phyloP scores from a whole-genome alignment of 2,113 vertebrate genomes.

The Chelonoidis abingdonii region DNA sequence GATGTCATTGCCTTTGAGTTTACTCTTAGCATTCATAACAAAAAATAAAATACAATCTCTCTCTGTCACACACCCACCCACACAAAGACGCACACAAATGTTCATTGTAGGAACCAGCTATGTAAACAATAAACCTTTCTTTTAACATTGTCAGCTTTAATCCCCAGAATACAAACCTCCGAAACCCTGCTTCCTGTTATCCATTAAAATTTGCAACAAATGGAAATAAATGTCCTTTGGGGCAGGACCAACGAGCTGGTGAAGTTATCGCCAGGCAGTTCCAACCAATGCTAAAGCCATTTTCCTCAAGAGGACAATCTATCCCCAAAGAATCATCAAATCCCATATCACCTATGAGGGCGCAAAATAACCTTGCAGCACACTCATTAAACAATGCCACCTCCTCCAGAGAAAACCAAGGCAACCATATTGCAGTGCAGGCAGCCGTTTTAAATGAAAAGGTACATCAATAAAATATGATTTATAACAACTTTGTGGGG shows the following conservation, averaged over 20 bases:
- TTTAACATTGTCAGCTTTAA: background rate
- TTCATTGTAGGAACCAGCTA: background rate
- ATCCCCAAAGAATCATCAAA: background rate
- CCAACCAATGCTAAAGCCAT: background rate
- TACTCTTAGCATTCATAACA: background rate
- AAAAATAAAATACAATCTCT: background rate
- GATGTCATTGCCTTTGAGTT: background rate
- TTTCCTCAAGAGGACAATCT: background rate
- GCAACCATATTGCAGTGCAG: background rate
- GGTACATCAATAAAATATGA: constrained; percentile 47
- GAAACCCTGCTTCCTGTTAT: background rate
- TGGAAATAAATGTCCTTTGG: background rate
- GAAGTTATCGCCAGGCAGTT: background rate
- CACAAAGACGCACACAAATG: background rate
- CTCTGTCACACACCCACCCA: background rate
- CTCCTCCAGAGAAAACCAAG: constrained; percentile 36
- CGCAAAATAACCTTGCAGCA: background rate
- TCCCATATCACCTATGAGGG: background rate
- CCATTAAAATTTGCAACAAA: background rate
- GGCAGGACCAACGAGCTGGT: background rate
- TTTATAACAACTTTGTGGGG: constrained; percentile 35
- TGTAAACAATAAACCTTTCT: background rate
- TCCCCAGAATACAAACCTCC: background rate
- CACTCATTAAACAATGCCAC: background rate
- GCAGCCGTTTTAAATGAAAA: background rate